Conservation (phyloP, 2,113 vertebrate species). For the Coturnix japonica region DNA sequence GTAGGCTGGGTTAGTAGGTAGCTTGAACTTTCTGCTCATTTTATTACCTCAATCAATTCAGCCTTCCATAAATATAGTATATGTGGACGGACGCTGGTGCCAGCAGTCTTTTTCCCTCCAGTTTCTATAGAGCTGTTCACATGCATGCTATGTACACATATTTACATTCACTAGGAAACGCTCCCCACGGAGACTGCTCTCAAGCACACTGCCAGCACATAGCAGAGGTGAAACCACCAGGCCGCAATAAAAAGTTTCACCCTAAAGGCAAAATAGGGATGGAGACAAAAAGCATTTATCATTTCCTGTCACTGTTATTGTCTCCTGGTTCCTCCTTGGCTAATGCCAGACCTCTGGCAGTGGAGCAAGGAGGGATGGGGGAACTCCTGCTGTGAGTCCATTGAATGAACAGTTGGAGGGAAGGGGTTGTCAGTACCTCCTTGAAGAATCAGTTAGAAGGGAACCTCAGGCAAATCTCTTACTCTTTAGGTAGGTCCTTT, state of each 20-base stretch:
- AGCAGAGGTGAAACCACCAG: slow-evolving; percentile 59
- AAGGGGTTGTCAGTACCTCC: slow-evolving; percentile 38
- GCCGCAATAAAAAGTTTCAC: slow-evolving; percentile 51
- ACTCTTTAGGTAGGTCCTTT: neutral
- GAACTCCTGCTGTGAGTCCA: slow-evolving; percentile 37
- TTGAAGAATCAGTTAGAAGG: slow-evolving; percentile 38
- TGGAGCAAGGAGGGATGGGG: neutral
- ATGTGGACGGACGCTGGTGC: neutral
- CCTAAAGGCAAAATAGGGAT: slow-evolving; percentile 47
- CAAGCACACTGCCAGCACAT: slow-evolving; percentile 22
- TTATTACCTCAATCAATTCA: neutral
- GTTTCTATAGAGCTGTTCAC: neutral
- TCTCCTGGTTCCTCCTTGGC: slow-evolving; percentile 33
- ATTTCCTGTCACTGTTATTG: slow-evolving; percentile 44
- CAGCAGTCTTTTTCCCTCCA: neutral
- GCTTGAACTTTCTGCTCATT: neutral
- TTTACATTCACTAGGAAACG: slow-evolving; percentile 50
- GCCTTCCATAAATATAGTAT: neutral
- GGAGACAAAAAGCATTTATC: slow-evolving; percentile 57
- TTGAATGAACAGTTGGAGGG: slow-evolving; percentile 36
- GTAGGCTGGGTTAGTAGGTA: neutral
- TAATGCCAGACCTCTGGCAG: slow-evolving; percentile 62
- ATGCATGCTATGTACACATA: neutral
- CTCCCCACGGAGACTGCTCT: slow-evolving; percentile 28
- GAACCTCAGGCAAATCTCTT: slow-evolving; percentile 6